Percentiles rank a stretch among this genome's conserved stretches.
phyloP scores from a whole-genome alignment of 2,113 vertebrate genomes.

The Cyprinodon variegatus region DNA sequence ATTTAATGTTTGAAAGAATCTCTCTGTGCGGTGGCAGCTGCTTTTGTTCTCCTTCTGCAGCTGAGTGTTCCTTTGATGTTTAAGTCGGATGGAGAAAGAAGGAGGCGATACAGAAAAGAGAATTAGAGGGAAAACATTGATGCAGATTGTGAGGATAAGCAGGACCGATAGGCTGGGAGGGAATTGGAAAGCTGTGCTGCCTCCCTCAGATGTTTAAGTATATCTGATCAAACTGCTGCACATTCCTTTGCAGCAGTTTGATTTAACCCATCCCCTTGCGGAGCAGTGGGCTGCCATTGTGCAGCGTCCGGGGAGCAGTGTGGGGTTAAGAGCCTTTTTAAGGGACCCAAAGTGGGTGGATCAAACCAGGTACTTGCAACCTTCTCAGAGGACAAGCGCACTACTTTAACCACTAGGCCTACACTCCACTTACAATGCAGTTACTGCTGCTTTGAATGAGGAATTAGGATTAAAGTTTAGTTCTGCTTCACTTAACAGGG shows the following conservation, averaged over 20 bases:
- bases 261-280: too few species aligned
- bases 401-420: too few species aligned
- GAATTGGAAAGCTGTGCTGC: conserved; percentile 37
- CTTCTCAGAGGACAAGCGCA: too few species aligned
- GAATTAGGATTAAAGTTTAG: conserved; percentile 33
- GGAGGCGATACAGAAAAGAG: conserved; percentile 42
- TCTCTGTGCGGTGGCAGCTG: conserved; percentile 49
- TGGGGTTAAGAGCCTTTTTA: too few species aligned
- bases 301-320: too few species aligned
- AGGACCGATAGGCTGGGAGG: conserved; percentile 51
- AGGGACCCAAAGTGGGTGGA: too few species aligned
- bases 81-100: conserved; percentile 35
- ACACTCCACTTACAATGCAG: neutral
- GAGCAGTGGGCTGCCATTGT: too few species aligned
- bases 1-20: conserved; percentile 46
- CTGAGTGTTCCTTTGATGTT: conserved; percentile 65
- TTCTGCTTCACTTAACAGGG: conserved; percentile 21
- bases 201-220: conserved; percentile 25
- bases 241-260: conserved; percentile 24
- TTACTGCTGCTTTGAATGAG: conserved; percentile 8
- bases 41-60: conserved; percentile 61
- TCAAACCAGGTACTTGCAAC: too few species aligned
- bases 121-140: conserved; percentile 48
- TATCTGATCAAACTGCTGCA: conserved; percentile 1
- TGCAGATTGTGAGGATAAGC: conserved; percentile 47